Base-by-base conservation (phyloP, 2,113 vertebrate species). In the Parus major region DNA sequence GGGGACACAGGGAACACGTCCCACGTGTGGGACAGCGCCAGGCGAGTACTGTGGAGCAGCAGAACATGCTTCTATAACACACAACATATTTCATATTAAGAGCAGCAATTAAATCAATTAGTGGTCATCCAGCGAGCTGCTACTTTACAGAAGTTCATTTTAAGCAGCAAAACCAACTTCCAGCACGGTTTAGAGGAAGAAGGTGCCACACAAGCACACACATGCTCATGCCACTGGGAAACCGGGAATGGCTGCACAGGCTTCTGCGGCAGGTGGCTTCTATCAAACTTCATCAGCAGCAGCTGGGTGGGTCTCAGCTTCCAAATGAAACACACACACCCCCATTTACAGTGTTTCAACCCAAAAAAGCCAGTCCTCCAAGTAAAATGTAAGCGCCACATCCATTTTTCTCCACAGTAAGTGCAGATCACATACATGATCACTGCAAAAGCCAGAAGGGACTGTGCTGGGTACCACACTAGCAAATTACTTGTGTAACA, bases 1-100 rank as follows among this genome's bases (percentile, higher is more conserved):
- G 5, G 50, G 64, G 68, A 60, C 60, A 28, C 0, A 5, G 35
- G 22, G 31, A 57, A 50, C 4, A 1, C 0, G 0, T 49, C 3
- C 1, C 15, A 7, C 31, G 21, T 3, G 44, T 36, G 41, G 22
- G 46, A 61, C 14, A 0, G 3, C 15, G 5, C 21, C 1, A 0
- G 6, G 5, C 2, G 0, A 24, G 46, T 10, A 24, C 53, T 33
- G 4, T 7, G 52, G 47, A 70, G 52, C 69, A 90, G 44, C 27
- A 92, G 56, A 85, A 92, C 2, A 8, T 8, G 22, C n/a, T 50
- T 81, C 57, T 24, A 41, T 25, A 76, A 81, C 12, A 50, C 60
- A 66, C 18, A 44, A 49, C 12, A 2, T 15, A 57, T 33, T 36
- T 66, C 15, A 41, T 17, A 72, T 14, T 64, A 69, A 56, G n/a